A percentile compares a stretch with the other conserved stretches of the same genome.
Conservation (phyloP, 2,888 invertebrate species). For the Dasysyrphus albostriatus region DNA sequence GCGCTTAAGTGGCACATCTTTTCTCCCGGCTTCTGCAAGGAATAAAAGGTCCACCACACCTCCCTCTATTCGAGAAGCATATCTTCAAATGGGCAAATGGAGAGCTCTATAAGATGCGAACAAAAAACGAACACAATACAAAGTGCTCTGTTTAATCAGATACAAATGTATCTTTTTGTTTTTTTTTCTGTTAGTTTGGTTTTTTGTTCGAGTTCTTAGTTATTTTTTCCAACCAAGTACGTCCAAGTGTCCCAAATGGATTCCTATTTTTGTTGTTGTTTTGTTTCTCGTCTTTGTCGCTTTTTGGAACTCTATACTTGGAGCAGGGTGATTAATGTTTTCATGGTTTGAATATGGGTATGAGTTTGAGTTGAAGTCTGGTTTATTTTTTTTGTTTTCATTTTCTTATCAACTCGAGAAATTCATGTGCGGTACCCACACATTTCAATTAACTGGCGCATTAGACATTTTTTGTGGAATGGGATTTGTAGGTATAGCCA, state of each 20-base stretch:
- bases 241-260: conserved; percentile 70
- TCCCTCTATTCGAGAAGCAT: conserved; percentile 28
- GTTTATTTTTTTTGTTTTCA: conserved; percentile 22
- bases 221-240: conserved; percentile 59
- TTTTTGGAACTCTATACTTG: conserved; percentile 25
- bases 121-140: conserved; percentile 55
- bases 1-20: conserved; percentile 68
- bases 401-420: conserved; percentile 71
- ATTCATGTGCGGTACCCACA: conserved; percentile 74
- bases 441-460: conserved; percentile 76
- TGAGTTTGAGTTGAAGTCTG: conserved; percentile 61
- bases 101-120: conserved; percentile 20
- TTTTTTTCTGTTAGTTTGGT: conserved; percentile 27
- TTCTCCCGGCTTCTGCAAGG: conserved; percentile 44
- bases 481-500: conserved; percentile 32
- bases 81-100: conserved; percentile 45
- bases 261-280: conserved; percentile 25
- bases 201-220: conserved; percentile 58
- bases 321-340: conserved; percentile 72
- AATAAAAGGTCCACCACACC: conserved; percentile 20
- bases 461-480: conserved; percentile 54
- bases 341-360: conserved; percentile 53
- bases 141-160: conserved; percentile 76
- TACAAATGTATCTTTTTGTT: conserved; percentile 66
- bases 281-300: conserved; percentile 20